Base-by-base conservation (phyloP, 2,888 invertebrate species). In the Adineta ricciae region DNA sequence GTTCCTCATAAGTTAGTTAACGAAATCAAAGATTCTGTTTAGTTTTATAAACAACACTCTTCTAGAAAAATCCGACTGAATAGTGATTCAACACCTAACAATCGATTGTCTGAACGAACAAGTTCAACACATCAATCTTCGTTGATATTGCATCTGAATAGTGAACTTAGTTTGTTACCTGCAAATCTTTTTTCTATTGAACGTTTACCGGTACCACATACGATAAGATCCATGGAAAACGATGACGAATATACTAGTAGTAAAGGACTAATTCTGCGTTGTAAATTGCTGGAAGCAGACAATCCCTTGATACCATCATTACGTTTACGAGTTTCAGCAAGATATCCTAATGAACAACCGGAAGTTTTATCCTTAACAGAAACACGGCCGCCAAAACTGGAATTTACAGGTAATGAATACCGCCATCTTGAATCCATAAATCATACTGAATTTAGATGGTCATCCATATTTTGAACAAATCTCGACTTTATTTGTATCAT, bases 321-420 rank as follows among this genome's bases (percentile, higher is more conserved):
- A 78, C 24, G 41, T 9, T n/a, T 78, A 38, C 21, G n/a, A 19
- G 41, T 78, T 11, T 78, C 78, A 78, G 24, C 38, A 78, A 24
- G 41, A 41, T 78, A 78, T 78, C 78, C 78, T n/a, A 8, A 78
- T 4, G 78, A 78, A n/a, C 41, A 41, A 41, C 78, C 78, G 11
- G 78, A 78, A 78, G 41, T 78, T n/a, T 78, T 78, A 78, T 78
- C 78, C 38, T n/a, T 78, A 41, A 19, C 41, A 41, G 11, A 78
- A 78, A n/a, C 78, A 41, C n/a, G 24, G 21, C 41, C 78, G 41
- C 78, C 78, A n/a, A 38, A n/a, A 78, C 41, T 78, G 24, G 78
- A 78, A 78, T 78, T 38, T 78, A 41, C 78, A 78, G 78, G 78
- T 78, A 78, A 41, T 27, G n/a, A n/a, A n/a, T n/a, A n/a, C n/a